Conservation (phyloP, 2,797 vertebrate species). For the Alcedo quadribrachys region DNA sequence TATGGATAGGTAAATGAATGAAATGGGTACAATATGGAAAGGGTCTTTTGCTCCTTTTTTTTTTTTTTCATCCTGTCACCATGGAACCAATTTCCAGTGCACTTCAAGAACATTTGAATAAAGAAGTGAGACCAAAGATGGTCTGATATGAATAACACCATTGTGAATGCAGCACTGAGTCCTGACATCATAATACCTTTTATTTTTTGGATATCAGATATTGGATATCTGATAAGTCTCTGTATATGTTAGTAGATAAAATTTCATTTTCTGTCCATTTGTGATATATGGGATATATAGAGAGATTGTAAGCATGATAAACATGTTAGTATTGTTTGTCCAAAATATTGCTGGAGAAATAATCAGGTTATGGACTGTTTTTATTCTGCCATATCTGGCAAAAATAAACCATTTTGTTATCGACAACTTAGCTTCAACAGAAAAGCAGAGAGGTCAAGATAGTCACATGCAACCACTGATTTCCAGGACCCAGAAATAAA, state of each 20-base stretch:
- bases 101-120: background rate
- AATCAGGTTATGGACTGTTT: background rate
- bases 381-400: background rate
- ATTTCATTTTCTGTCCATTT: background rate
- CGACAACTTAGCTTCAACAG: background rate
- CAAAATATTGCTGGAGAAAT: background rate
- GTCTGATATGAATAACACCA: background rate
- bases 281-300: background rate
- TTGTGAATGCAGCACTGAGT: background rate
- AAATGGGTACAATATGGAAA: background rate
- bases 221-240: background rate
- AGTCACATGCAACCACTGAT: background rate
- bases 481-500: background rate
- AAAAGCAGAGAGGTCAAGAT: background rate
- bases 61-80: background rate
- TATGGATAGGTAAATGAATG: constrained; percentile 1
- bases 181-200: background rate
- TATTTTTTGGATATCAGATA: background rate
- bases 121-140: background rate
- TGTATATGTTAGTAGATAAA: background rate
- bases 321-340: background rate
- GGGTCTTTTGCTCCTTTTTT: background rate
- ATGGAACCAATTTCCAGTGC: background rate
- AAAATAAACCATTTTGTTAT: background rate
- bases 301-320: background rate